phyloP scores from a whole-genome alignment of 2,797 vertebrate genomes.

The Coregonus ussuriensis region DNA sequence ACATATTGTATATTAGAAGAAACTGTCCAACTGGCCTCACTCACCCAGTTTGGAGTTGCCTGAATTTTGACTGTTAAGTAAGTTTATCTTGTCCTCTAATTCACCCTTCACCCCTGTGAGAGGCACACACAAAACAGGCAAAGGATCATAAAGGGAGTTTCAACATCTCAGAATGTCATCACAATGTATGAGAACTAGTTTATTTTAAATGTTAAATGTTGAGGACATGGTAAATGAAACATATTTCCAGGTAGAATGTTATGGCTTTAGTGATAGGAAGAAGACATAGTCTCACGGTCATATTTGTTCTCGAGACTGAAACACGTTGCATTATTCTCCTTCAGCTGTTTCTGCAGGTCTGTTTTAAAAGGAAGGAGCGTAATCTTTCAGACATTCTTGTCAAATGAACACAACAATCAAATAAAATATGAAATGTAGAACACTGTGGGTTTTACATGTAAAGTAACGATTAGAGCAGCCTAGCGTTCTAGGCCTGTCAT shows the following conservation, averaged over 20 bases:
- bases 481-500: background rate
- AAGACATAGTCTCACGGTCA: conserved; percentile 20
- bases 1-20: background rate
- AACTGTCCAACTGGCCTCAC: conserved; percentile 7
- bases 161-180: background rate
- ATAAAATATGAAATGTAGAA: too few relatives aligned
- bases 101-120: conserved; percentile 41
- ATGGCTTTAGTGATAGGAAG: background rate
- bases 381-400: background rate
- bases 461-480: background rate
- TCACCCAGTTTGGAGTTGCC: conserved; percentile 39
- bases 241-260: background rate
- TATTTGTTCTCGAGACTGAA: conserved; percentile 26
- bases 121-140: conserved; percentile 6
- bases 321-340: background rate
- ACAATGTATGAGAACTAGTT: background rate
- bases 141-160: background rate
- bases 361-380: background rate
- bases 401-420: background rate
- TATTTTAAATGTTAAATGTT: background rate
- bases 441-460: background rate
- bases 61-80: conserved; percentile 28
- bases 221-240: background rate
- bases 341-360: conserved; percentile 50
- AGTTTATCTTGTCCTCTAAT: conserved; percentile 40